Evolutionary conservation across 2,888 invertebrate species (phyloP).

Genomic region (Brachyopa scutellaris): DNA sequence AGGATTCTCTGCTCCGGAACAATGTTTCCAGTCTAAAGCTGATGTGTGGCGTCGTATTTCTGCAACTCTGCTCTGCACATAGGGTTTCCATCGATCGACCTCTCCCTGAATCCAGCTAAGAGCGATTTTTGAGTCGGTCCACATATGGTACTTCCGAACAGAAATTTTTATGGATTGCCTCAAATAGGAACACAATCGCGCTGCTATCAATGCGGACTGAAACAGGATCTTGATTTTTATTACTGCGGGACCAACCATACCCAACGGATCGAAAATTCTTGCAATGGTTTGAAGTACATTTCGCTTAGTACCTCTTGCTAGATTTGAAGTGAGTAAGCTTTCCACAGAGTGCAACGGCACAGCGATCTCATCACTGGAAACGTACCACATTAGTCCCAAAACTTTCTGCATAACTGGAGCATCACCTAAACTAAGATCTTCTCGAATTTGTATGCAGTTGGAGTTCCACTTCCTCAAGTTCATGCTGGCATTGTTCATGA

Average conservation of each 20-base stretch:
- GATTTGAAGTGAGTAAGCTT: background rate
- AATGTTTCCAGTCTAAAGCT: no score
- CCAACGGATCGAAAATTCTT: conserved; percentile 4
- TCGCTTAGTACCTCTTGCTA: background rate
- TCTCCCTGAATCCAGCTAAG: no score
- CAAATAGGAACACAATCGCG: no score
- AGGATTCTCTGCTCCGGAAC: no score
- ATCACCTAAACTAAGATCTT: background rate
- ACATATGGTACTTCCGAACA: no score
- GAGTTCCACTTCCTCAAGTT: conserved; percentile 39
- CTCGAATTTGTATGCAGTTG: background rate
- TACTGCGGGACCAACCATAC: conserved; percentile 9
- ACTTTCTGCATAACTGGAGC: conserved; percentile 19
- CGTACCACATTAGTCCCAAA: conserved; percentile 17
- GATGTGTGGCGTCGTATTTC: no score
- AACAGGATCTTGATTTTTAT: conserved; percentile 16
- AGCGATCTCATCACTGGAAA: conserved; percentile 10
- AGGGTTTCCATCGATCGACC: no score
- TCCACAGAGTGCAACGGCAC: conserved; percentile 3
- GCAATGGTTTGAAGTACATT: conserved; percentile 19
- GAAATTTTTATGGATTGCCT: no score
- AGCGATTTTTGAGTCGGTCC: no score
- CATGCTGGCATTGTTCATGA: conserved; percentile 13
- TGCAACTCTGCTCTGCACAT: no score
- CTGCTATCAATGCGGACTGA: no score